phyloP scores from a whole-genome alignment of 2,113 vertebrate species.

The Todiramphus chloris region DNA sequence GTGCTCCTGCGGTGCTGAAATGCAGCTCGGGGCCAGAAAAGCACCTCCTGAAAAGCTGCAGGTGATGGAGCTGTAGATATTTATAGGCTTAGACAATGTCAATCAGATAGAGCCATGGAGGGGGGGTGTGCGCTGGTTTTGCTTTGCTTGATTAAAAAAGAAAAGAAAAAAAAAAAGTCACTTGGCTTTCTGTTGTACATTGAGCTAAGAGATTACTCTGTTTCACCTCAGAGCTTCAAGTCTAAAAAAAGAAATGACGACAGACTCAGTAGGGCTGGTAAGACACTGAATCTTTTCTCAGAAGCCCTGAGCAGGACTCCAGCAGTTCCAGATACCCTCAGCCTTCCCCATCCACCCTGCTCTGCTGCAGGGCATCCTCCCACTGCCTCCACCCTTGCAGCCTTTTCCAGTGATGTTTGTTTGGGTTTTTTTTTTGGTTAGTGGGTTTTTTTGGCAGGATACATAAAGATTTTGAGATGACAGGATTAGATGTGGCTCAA shows the following conservation, averaged over 20 bases:
- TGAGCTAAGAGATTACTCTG: background rate
- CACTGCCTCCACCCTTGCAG: background rate
- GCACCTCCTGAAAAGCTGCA: background rate
- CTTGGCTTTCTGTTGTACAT: background rate
- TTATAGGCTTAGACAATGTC: background rate
- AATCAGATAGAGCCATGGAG: background rate
- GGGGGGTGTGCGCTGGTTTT: background rate
- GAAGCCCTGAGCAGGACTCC: background rate
- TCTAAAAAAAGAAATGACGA: background rate
- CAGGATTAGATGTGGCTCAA: background rate
- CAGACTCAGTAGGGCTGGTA: background rate
- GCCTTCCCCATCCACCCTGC: background rate
- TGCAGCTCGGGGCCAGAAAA: background rate
- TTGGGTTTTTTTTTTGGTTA: background rate
- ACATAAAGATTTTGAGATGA: background rate
- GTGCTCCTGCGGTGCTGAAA: background rate
- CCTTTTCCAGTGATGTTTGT: background rate
- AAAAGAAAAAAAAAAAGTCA: background rate
- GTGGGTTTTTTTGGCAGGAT: background rate
- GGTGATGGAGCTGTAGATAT: background rate
- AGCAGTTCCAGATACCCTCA: background rate
- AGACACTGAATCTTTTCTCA: background rate
- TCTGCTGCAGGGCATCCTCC: background rate
- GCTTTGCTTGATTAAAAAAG: background rate
- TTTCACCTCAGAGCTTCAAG: background rate